Conservation (phyloP, 2,888 invertebrate genomes). For the Macrophya alboannulata region DNA sequence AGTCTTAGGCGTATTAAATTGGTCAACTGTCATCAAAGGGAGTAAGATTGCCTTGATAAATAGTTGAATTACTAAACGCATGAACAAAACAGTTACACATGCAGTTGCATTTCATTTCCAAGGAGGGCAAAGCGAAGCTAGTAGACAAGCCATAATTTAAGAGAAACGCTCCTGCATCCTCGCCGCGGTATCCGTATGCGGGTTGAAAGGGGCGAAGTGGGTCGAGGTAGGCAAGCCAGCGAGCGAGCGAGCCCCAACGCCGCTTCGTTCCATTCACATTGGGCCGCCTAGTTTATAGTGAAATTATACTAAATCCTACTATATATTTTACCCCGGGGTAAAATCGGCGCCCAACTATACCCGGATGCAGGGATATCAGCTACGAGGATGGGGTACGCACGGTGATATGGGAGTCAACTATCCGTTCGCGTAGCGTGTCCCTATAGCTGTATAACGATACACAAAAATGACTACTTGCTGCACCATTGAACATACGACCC, state of each 20-base stretch:
- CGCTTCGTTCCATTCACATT: conserved; percentile 32
- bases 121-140: background rate
- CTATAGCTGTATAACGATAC: background rate
- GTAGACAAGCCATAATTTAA: conserved; percentile 29
- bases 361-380: conserved; percentile 6
- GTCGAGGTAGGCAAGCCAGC: background rate
- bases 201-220: conserved; percentile 36
- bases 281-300: conserved; percentile 46
- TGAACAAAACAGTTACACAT: background rate
- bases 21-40: background rate
- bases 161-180: background rate
- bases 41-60: background rate
- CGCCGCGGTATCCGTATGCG: background rate
- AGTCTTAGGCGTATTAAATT: background rate
- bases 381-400: background rate
- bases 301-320: conserved; percentile 50
- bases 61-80: conserved; percentile 6
- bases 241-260: background rate
- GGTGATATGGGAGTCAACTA: conserved; percentile 23
- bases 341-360: background rate
- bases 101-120: background rate
- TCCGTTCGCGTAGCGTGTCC: background rate
- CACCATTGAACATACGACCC: background rate
- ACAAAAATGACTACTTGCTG: background rate
- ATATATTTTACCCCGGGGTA: conserved; percentile 46